Base-by-base conservation (phyloP, 2,888 invertebrate species). In the Asteroscopus sphinx region DNA sequence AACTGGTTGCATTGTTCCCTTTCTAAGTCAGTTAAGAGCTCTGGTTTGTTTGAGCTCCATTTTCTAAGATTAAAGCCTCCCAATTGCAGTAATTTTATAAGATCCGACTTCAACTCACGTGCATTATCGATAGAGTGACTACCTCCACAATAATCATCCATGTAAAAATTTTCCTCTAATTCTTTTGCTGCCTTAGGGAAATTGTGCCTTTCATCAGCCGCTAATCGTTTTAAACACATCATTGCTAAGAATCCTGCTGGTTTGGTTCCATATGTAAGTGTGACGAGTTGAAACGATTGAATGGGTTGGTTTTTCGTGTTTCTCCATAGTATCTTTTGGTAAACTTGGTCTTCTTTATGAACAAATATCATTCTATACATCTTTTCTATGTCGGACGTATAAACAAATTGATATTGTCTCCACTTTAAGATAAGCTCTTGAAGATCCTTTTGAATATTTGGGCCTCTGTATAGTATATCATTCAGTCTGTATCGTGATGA, bases 61-160 rank as follows among this genome's bases (percentile, higher is more conserved):
- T 52, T 52, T 37, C 52, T 36, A 1, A 52, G 13, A 30, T 52
- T 52, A 28, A 52, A 52, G 9, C 52, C 44, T 5, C 52, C 52
- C n/a, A 35, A 7, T 13, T 9, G 15, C 0, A 7, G 16, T n/a
- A 41, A n/a, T 8, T 25, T 3, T n/a, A 41, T 33, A 4, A 32
- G 25, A 8, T 42, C 35, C 21, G 26, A 9, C 11, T 41, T 32
- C 0, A 35, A 12, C 7, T 45, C 7, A 3, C 33, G n/a, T 21
- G 44, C 44, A 9, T 2, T 1, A 12, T n/a, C 33, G 0, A 33
- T 17, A 4, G 44, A 12, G 21, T 21, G 12, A 2, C 3, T 1
- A 0, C 33, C 44, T 3, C 33, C 32, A n/a, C 32, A 33, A 7
- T 8, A 15, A 11, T 51, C 51, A n/a, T 42, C 51, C 41, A 35